Percentiles rank a stretch among this genome's conserved stretches.
Evolutionary conservation across 2,113 vertebrate species (phyloP).

Genomic region (Chamaetylas fuelleborni): DNA sequence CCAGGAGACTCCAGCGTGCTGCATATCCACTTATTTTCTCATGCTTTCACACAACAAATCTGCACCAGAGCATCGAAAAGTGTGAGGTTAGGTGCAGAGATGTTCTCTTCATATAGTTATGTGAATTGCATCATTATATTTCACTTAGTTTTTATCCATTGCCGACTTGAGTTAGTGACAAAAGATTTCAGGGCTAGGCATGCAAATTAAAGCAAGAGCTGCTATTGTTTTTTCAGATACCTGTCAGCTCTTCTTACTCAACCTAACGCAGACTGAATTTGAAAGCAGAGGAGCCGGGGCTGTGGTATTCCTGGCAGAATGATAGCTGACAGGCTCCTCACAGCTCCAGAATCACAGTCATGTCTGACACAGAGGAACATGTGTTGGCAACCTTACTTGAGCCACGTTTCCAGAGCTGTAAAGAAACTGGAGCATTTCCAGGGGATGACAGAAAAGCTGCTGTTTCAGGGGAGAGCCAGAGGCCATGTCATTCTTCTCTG

Average conservation of each 20-base stretch:
- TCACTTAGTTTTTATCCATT: slow-evolving; percentile 6
- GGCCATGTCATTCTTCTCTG: slow-evolving; percentile 47
- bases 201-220: slow-evolving; percentile 39
- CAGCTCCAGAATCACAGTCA: slow-evolving; percentile 18
- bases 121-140: not conserved
- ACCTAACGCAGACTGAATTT: not conserved
- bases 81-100: not conserved
- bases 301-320: slow-evolving; percentile 25
- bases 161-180: slow-evolving; percentile 32
- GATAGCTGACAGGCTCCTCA: slow-evolving; percentile 51
- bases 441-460: slow-evolving; percentile 60
- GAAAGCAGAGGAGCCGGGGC: slow-evolving; percentile 31
- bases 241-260: slow-evolving; percentile 48
- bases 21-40: not conserved
- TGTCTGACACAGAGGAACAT: slow-evolving; percentile 44
- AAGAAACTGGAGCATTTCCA: slow-evolving; percentile 45
- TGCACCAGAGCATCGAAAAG: not conserved
- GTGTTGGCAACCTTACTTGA: slow-evolving; percentile 62
- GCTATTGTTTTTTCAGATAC: slow-evolving; percentile 40
- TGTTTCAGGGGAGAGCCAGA: slow-evolving; percentile 55
- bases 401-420: slow-evolving; percentile 48
- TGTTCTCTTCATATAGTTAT: not conserved
- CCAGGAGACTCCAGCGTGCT: not conserved
- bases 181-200: slow-evolving; percentile 12
- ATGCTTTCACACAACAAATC: not conserved